These are phyloP conservation scores for Cephalopholis sonnerati DNA, from an alignment of 2,113 vertebrate species.

Conservation along the genomic window DNA sequence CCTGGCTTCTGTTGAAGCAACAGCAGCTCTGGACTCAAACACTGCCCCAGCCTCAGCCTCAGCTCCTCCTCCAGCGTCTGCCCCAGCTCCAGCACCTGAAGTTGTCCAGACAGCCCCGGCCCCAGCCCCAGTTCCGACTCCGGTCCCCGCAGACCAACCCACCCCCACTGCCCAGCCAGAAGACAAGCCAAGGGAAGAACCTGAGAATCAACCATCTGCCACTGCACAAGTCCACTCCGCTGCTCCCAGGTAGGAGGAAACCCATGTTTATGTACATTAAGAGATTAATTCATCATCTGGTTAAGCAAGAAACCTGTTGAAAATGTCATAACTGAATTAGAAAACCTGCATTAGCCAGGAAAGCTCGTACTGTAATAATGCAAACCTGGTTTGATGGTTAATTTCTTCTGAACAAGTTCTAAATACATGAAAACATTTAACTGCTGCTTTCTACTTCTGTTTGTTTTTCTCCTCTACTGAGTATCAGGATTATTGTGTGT, in stretches of 20 bases:
- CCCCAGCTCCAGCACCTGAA: neutral
- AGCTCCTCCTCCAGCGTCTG: slow-evolving; percentile 1
- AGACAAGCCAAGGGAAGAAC: slow-evolving; percentile 63
- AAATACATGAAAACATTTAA: neutral
- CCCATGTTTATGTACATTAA: neutral
- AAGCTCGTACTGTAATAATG: neutral
- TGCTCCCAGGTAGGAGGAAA: slow-evolving; percentile 74
- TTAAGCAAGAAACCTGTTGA: neutral
- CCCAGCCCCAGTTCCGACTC: neutral
- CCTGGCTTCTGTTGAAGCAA: neutral
- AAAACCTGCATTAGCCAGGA: neutral
- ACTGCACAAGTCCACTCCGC: slow-evolving; percentile 59
- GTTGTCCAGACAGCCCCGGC: slow-evolving; percentile 3
- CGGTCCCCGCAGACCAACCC: slow-evolving; percentile 14
- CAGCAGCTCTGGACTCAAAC: slow-evolving; percentile 29
- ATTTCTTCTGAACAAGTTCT: neutral
- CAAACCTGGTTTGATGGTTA: neutral
- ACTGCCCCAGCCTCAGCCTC: slow-evolving; percentile 12
- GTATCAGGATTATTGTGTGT: too few relatives aligned
- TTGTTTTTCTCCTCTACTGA: too few relatives aligned
- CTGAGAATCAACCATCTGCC: slow-evolving; percentile 53
- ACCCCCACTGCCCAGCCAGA: slow-evolving; percentile 39
- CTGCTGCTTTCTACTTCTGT: too few relatives aligned
- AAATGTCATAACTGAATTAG: neutral
- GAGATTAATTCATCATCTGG: too few relatives aligned